Evolutionary conservation across 2,888 invertebrate genomes (phyloP), one percentile per base, ranked within the genome.

Genomic region (Dyspetes luteomarginatus): DNA sequence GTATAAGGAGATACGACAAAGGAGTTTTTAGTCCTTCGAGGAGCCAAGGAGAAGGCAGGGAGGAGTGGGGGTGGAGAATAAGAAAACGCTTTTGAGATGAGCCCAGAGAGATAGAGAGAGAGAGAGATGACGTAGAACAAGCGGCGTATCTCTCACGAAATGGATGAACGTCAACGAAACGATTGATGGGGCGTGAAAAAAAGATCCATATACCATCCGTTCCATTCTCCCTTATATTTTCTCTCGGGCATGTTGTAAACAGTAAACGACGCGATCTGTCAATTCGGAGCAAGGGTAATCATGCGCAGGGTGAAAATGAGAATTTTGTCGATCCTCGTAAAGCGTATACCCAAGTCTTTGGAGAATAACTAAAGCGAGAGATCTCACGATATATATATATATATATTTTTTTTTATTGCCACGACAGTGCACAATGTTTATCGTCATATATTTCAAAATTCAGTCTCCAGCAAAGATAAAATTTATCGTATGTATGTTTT

Each of bases 1-100:
- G 58, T 52, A 60, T 45, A 83, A 68, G 81, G 78, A 72, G 56
- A 80, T 71, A 74, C 50, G 76, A 24, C 75, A 81, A 84, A 85
- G 80, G 84, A 83, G 36, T 36, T 36, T 36, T 1, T 36, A 9
- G 7, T 36, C 36, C 36, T 36, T 36, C 12, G 5, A 5, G 5
- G 5, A 5, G 36, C 36, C 12, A 36, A 4, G n/a, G 43, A n/a
- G 43, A n/a, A 2, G 45, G 4, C n/a, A 28, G 30, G 36, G 71
- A 36, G 22, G 60, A 67, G 9, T n/a, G 52, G 48, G 12, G 55
- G 48, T 50, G 19, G 36, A 30, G 52, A 72, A 67, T 50, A 58
- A 75, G 67, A 50, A 67, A 73, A 67, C 30, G 67, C 60, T 67
- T 43, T 72, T 52, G 43, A 58, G 78, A 77, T 69, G 77, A 77